A percentile compares a stretch with the other conserved stretches of the same genome.
Evolutionary conservation across 1,140 invertebrate genomes (phyloP).

Genomic region (Rhopalosiphum maidis): DNA sequence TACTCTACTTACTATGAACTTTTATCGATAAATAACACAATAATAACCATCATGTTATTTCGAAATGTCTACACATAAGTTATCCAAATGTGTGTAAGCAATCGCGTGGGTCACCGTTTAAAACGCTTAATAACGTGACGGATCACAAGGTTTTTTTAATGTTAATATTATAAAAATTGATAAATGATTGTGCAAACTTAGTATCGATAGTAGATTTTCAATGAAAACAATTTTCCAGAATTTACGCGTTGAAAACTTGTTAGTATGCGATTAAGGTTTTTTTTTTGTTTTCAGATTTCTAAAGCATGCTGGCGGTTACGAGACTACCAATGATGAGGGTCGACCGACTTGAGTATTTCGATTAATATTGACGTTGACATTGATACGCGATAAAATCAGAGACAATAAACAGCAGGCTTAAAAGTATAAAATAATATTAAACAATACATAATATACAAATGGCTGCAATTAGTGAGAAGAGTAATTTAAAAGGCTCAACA

Average conservation of each 20-base stretch:
- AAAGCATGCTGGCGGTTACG: too few species aligned
- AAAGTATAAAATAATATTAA: neutral
- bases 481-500: neutral
- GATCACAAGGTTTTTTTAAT: neutral
- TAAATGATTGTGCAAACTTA: neutral
- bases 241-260: neutral
- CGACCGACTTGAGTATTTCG: neutral
- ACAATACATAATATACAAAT: neutral
- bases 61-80: neutral
- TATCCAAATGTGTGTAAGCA: slow-evolving; percentile 15
- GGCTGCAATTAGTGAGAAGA: neutral
- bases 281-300: neutral
- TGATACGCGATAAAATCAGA: neutral
- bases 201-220: neutral
- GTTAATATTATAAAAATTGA: neutral
- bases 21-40: neutral
- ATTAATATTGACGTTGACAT: slow-evolving; percentile 6
- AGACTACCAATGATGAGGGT: neutral
- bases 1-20: neutral
- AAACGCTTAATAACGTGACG: neutral
- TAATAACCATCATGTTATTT: neutral
- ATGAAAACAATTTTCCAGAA: neutral
- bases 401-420: neutral
- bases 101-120: neutral
- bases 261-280: neutral